These are phyloP conservation scores for Conus betulinus DNA, from an alignment of 1,140 invertebrate genomes.

Conservation along the genomic window DNA sequence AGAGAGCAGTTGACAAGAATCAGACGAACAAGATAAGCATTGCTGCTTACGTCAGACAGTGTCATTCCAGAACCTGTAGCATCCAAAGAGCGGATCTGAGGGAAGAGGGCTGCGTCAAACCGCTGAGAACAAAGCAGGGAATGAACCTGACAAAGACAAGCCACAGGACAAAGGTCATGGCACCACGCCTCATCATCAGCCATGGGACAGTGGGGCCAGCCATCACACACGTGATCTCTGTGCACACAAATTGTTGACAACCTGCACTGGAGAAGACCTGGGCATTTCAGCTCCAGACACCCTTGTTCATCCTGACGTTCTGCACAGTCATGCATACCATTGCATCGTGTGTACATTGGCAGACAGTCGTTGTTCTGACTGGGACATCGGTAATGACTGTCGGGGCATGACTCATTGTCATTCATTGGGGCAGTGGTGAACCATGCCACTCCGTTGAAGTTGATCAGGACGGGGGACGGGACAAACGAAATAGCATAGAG, in stretches of 20 bases:
- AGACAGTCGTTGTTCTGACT: neutral
- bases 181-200: conserved; percentile 40
- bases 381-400: conserved; percentile 16
- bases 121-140: neutral
- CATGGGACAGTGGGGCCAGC: conserved; percentile 26
- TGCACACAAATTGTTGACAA: conserved; percentile 30
- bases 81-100: neutral
- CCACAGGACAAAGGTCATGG: conserved; percentile 45
- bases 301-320: neutral
- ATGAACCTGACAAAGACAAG: conserved; percentile 27
- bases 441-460: neutral
- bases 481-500: too few relatives aligned
- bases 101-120: neutral
- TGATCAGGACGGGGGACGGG: neutral
- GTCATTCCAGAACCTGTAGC: neutral
- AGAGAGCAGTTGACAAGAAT: neutral
- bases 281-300: conserved; percentile 25
- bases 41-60: neutral
- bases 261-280: conserved; percentile 29
- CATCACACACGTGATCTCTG: conserved; percentile 24
- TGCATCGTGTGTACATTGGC: conserved; percentile 18
- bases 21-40: conserved; percentile 2
- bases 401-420: neutral
- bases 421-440: neutral
- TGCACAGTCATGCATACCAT: conserved; percentile 27